A percentile compares a stretch with the other conserved stretches of the same genome.
phyloP scores from a whole-genome alignment of 2,797 vertebrate genomes.

The Oreochromis grahami region DNA sequence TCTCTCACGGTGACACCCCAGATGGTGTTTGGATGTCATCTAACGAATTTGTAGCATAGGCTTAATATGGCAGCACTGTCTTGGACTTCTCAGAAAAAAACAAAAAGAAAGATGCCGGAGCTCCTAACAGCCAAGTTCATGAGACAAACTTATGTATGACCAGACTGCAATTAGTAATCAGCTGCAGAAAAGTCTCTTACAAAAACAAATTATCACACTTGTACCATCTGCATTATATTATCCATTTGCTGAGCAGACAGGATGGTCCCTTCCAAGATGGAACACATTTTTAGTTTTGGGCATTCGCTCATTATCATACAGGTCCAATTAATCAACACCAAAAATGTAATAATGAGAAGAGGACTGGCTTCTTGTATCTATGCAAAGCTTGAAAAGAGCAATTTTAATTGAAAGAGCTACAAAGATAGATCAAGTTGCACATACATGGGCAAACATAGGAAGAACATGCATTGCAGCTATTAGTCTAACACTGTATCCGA shows the following conservation, averaged over 20 bases:
- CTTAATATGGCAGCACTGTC: conserved; percentile 20
- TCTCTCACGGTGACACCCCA: conserved; percentile 46
- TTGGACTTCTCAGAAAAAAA: conserved; percentile 22
- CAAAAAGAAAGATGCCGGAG: conserved; percentile 7
- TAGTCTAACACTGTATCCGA: conserved; percentile 1
- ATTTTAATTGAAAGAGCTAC: conserved; percentile 3
- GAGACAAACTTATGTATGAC: conserved; percentile 56
- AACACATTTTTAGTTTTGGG: background rate
- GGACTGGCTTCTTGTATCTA: conserved; percentile 6
- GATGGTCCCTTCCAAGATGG: conserved; percentile 4
- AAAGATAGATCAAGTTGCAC: conserved; percentile 31
- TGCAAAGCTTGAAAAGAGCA: conserved; percentile 18
- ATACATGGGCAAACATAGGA: conserved; percentile 41
- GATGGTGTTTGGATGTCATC: conserved; percentile 58
- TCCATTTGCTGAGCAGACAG: conserved; percentile 45
- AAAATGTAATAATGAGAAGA: conserved; percentile 45
- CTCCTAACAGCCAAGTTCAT: conserved; percentile 40
- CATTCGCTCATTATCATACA: conserved; percentile 24
- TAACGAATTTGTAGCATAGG: conserved; percentile 33
- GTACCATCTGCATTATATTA: conserved; percentile 53
- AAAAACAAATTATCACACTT: conserved; percentile 41
- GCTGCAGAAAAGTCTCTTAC: conserved; percentile 17
- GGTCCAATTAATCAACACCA: conserved; percentile 60
- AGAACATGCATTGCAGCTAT: conserved; percentile 8
- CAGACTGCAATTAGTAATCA: conserved; percentile 46